A percentile compares a stretch with the other conserved stretches of the same genome.
Conservation (phyloP, 2,888 invertebrate genomes). For the Nebria brevicollis region DNA sequence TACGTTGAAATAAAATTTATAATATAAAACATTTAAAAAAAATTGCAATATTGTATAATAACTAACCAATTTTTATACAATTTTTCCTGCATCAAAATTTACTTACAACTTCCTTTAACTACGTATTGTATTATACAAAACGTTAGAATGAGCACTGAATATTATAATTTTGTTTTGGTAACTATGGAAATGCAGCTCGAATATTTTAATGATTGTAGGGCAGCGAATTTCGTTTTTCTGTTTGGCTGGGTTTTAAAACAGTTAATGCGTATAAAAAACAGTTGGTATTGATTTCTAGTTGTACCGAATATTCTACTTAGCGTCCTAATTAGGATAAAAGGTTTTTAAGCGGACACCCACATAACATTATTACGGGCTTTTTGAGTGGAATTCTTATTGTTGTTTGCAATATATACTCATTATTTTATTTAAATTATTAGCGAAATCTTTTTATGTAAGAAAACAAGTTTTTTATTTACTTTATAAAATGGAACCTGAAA, state of each 20-base stretch:
- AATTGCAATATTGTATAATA: too few relatives aligned
- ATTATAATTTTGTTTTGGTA: neutral
- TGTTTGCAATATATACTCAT: neutral
- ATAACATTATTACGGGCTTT: neutral
- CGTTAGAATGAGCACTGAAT: neutral
- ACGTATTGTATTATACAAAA: too few relatives aligned
- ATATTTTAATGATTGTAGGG: neutral
- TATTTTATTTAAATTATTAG: neutral
- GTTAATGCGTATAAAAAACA: conserved; percentile 12
- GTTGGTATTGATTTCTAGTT: conserved; percentile 15
- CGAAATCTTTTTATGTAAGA: too few relatives aligned
- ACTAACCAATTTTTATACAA: too few relatives aligned
- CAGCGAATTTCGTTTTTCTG: neutral
- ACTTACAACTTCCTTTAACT: too few relatives aligned
- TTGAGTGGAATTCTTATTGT: neutral
- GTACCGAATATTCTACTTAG: conserved; percentile 17
- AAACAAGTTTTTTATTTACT: too few relatives aligned
- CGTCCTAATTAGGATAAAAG: conserved; percentile 14
- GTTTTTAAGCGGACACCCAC: conserved; percentile 4
- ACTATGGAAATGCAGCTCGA: neutral
- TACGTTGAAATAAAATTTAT: too few relatives aligned
- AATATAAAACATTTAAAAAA: too few relatives aligned
- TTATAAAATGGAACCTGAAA: too few relatives aligned
- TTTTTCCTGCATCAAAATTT: too few relatives aligned
- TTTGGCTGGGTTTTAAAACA: neutral